phyloP scores from a whole-genome alignment of 2,797 vertebrate species.

The Hoplostethus atlanticus region DNA sequence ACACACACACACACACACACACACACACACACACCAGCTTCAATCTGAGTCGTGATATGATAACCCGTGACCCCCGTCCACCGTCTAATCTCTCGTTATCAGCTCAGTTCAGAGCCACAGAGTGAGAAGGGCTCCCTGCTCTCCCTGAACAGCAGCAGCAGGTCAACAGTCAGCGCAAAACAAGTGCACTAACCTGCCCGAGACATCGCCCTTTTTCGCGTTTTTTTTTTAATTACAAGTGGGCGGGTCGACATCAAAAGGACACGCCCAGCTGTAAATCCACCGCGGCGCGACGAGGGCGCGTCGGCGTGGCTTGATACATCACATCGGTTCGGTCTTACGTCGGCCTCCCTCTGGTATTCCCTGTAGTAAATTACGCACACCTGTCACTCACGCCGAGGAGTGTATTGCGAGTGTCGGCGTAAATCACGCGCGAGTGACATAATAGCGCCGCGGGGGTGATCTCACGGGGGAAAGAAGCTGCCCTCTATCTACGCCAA shows the following conservation, averaged over 20 bases:
- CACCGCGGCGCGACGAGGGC: constrained; percentile 24
- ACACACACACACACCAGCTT: constrained; percentile 21
- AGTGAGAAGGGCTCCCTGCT: constrained; percentile 8
- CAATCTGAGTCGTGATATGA: constrained; percentile 58
- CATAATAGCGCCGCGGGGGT: background rate
- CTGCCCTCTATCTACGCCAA: background rate
- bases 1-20: constrained; percentile 1
- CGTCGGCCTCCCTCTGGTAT: constrained; percentile 19
- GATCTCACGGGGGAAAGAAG: background rate
- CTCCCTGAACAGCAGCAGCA: constrained; percentile 8
- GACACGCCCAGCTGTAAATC: constrained; percentile 30
- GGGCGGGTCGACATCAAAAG: constrained; percentile 28
- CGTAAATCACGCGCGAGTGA: constrained; percentile 35
- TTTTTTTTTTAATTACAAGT: background rate
- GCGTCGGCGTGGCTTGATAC: background rate
- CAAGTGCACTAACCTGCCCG: constrained; percentile 63
- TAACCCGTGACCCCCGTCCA: constrained; percentile 68
- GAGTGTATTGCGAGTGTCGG: constrained; percentile 10
- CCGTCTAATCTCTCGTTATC: constrained; percentile 60
- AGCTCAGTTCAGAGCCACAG: constrained; percentile 11
- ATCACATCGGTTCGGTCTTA: constrained; percentile 5
- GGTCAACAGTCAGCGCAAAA: constrained; percentile 23
- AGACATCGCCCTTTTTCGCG: constrained; percentile 19
- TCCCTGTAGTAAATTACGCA: constrained; percentile 25
- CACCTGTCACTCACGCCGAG: constrained; percentile 54